phyloP scores from a whole-genome alignment of 2,888 invertebrate species.

The Brenthis ino region DNA sequence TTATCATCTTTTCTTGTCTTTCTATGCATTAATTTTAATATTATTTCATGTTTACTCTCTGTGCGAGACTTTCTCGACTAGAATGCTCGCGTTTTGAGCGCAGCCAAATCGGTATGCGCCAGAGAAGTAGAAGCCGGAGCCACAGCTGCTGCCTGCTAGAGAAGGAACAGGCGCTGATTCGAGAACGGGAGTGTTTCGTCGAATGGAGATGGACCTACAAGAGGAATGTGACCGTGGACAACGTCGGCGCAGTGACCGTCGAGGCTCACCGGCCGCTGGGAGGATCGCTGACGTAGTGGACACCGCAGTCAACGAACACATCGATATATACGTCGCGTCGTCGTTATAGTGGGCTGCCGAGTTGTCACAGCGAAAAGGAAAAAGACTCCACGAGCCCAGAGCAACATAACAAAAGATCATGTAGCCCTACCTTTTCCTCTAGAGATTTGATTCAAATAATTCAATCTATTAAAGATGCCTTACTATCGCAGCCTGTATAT shows the following conservation, averaged over 20 bases:
- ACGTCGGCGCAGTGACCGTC: background rate
- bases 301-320: background rate
- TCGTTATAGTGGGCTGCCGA: background rate
- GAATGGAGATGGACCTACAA: background rate
- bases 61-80: too few relatives aligned
- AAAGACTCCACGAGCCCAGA: background rate
- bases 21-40: too few relatives aligned
- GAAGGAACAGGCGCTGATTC: background rate
- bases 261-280: background rate
- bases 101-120: too few relatives aligned
- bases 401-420: slow-evolving; percentile 1
- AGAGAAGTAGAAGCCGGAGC: too few relatives aligned
- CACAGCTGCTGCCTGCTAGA: background rate
- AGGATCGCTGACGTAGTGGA: background rate
- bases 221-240: background rate
- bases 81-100: too few relatives aligned
- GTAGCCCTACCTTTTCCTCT: slow-evolving; percentile 25
- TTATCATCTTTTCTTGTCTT: too few relatives aligned
- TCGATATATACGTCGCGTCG: too few relatives aligned
- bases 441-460: slow-evolving; percentile 22
- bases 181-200: background rate
- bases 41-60: too few relatives aligned
- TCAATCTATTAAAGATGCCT: slow-evolving; percentile 15
- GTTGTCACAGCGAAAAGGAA: background rate
- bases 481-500: slow-evolving; percentile 10